Conservation (phyloP, 2,888 invertebrate species). For the Eupithecia abbreviata region DNA sequence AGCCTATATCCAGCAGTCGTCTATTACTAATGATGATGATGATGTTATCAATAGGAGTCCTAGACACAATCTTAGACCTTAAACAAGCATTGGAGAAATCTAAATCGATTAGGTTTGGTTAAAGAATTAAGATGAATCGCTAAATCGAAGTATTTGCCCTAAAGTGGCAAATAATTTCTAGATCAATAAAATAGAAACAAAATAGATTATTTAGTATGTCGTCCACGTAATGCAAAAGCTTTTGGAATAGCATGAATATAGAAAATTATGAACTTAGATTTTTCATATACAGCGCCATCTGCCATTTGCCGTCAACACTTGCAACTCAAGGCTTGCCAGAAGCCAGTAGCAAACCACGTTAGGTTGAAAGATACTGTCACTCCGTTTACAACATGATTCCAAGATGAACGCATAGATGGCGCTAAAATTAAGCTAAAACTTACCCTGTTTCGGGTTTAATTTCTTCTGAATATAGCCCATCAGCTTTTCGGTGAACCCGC, state of each 20-base stretch:
- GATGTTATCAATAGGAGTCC: too few relatives aligned
- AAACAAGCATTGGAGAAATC: too few relatives aligned
- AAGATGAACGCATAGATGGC: neutral
- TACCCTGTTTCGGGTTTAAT: conserved; percentile 55
- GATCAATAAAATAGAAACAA: too few relatives aligned
- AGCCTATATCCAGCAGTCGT: too few relatives aligned
- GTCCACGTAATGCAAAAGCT: neutral
- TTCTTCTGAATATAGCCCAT: conserved; percentile 58
- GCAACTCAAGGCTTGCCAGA: neutral
- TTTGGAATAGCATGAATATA: neutral
- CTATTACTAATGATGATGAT: too few relatives aligned
- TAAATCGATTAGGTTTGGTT: too few relatives aligned
- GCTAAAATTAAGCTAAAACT: conserved; percentile 23
- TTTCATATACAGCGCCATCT: neutral
- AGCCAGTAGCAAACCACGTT: neutral
- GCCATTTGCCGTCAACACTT: neutral
- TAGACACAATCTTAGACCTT: too few relatives aligned
- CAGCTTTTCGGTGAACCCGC: conserved; percentile 54
- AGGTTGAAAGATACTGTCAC: neutral
- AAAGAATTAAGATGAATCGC: neutral
- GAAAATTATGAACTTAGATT: neutral
- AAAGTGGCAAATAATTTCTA: too few relatives aligned
- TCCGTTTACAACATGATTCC: neutral
- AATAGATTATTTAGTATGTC: neutral
- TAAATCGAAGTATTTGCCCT: neutral